Percentiles rank a stretch among this genome's conserved stretches.
These are phyloP conservation scores for Odontomyia ornata DNA, from an alignment of 2,888 invertebrate species.

Conservation along the genomic window DNA sequence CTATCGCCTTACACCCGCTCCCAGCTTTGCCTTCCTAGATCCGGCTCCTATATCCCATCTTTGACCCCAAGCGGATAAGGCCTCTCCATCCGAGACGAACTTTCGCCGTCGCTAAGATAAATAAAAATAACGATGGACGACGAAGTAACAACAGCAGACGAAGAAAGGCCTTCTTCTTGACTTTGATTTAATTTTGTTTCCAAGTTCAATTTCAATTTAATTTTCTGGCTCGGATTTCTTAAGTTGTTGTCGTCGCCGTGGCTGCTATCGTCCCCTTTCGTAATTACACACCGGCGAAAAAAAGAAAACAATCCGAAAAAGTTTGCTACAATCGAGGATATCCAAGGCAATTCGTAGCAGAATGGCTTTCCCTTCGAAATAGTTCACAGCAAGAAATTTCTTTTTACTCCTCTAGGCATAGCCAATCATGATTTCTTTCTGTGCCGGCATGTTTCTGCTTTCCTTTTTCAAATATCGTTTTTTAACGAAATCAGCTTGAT, in stretches of 20 bases:
- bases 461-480: constrained; percentile 15
- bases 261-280: constrained; percentile 14
- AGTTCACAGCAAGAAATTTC: not conserved
- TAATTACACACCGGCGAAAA: constrained; percentile 25
- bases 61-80: not conserved
- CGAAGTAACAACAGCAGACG: not conserved
- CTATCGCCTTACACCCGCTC: too few species aligned
- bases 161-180: constrained; percentile 26
- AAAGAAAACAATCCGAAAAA: not conserved
- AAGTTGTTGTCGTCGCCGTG: constrained; percentile 19
- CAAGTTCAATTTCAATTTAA: constrained; percentile 45
- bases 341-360: not conserved
- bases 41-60: too few species aligned
- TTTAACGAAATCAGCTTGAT: constrained; percentile 18
- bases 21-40: not conserved
- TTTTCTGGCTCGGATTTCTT: constrained; percentile 40
- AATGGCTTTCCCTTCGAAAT: not conserved
- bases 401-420: constrained; percentile 2
- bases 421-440: constrained; percentile 28
- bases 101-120: constrained; percentile 5
- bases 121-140: constrained; percentile 27
- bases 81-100: not conserved
- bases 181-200: constrained; percentile 45
- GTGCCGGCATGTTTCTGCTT: not conserved
- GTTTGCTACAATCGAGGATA: constrained; percentile 6